Percentiles rank a stretch among this genome's conserved stretches.
Evolutionary conservation across 2,113 vertebrate genomes (phyloP).

Genomic region (Canis aureus): DNA sequence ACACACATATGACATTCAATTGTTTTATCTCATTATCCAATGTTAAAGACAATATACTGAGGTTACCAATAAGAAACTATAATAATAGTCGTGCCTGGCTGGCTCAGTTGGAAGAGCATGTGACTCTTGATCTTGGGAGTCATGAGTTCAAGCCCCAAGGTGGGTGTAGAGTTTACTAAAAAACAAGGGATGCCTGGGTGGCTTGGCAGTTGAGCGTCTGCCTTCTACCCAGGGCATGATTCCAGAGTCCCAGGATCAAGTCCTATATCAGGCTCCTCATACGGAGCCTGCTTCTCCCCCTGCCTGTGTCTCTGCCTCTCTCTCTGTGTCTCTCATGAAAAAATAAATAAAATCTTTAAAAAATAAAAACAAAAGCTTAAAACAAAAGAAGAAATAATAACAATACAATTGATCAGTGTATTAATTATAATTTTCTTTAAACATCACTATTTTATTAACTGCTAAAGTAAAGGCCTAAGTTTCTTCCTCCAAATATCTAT

Average conservation of each 20-base stretch:
- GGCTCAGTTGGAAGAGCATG: background rate
- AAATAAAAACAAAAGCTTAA: no score
- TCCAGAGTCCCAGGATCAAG: no score
- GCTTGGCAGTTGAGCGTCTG: no score
- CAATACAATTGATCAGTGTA: background rate
- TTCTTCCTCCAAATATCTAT: background rate
- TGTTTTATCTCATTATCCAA: background rate
- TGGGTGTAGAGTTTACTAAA: background rate
- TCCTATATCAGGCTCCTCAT: no score
- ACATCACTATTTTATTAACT: background rate
- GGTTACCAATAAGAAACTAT: background rate
- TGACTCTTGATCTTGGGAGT: background rate
- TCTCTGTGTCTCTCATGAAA: background rate
- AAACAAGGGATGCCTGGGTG: no score
- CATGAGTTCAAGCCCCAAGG: background rate
- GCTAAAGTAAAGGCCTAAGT: conserved; percentile 13
- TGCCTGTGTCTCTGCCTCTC: no score
- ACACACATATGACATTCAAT: background rate
- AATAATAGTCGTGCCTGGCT: background rate
- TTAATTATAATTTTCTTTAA: conserved; percentile 43
- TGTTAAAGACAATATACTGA: background rate
- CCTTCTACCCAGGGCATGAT: no score
- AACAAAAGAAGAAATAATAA: background rate
- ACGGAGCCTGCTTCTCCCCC: no score
- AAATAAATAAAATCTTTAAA: background rate